A percentile compares a stretch with the other conserved stretches of the same genome.
phyloP scores from a whole-genome alignment of 2,888 invertebrate species.

The Spicauda simplicius region DNA sequence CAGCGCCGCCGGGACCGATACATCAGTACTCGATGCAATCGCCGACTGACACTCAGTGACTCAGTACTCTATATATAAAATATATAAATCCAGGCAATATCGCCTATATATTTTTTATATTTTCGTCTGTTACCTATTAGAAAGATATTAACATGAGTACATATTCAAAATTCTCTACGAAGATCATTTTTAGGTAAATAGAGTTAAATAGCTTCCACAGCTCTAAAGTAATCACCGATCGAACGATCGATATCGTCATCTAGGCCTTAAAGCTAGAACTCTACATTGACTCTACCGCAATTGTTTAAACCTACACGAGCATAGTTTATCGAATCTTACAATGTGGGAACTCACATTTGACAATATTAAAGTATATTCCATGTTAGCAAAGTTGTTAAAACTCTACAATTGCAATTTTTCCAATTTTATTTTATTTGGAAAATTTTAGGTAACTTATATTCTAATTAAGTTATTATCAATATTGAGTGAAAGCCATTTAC shows the following conservation, averaged over 20 bases:
- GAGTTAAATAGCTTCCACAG: not conserved
- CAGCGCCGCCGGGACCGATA: conserved; percentile 1
- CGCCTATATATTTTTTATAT: not conserved
- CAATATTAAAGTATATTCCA: too few species aligned
- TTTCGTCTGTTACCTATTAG: not conserved
- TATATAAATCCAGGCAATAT: conserved; percentile 22
- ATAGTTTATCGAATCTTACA: too few species aligned
- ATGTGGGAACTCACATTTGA: too few species aligned
- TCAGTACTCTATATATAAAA: not conserved
- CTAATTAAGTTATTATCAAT: too few species aligned
- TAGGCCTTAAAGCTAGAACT: not conserved
- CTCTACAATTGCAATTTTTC: too few species aligned
- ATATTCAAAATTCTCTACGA: not conserved
- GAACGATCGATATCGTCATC: not conserved
- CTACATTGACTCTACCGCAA: not conserved
- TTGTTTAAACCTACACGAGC: too few species aligned
- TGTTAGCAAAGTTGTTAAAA: too few species aligned
- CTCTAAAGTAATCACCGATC: not conserved
- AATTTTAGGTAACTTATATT: too few species aligned
- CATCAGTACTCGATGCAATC: conserved; percentile 29
- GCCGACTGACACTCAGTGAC: conserved; percentile 15
- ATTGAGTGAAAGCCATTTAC: too few species aligned
- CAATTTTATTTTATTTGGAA: too few species aligned
- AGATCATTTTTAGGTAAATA: not conserved
- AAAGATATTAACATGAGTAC: not conserved